Conservation (phyloP, 2,797 vertebrate genomes). For the Epinephelus coioides region DNA sequence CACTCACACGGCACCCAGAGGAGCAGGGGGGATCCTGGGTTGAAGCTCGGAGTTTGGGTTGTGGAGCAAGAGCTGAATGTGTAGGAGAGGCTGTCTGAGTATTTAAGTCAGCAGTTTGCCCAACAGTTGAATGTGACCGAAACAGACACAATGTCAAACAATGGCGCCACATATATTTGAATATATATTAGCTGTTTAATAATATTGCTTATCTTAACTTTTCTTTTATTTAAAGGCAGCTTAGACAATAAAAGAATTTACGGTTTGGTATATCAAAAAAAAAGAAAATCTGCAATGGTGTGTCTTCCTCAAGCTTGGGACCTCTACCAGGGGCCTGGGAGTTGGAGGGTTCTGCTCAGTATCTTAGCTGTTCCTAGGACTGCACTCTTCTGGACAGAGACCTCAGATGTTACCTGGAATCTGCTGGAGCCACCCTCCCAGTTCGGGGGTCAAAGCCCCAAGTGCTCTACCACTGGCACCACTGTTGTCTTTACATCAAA, state of each 20-base stretch:
- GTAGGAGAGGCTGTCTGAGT: constrained; percentile 4
- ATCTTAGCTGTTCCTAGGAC: too few relatives aligned
- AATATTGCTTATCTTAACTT: background rate
- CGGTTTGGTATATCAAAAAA: too few relatives aligned
- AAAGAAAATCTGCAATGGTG: too few relatives aligned
- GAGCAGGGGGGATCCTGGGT: constrained; percentile 48
- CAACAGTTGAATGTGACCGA: background rate
- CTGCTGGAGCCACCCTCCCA: too few relatives aligned
- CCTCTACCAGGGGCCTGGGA: too few relatives aligned
- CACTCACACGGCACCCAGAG: constrained; percentile 66
- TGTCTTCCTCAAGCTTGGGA: too few relatives aligned
- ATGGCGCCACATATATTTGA: background rate
- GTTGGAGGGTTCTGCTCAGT: too few relatives aligned
- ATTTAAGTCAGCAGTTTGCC: constrained; percentile 1
- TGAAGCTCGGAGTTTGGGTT: constrained; percentile 22
- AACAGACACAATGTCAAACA: constrained; percentile 7
- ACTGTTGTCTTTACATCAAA: too few relatives aligned
- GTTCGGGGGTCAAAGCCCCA: too few relatives aligned
- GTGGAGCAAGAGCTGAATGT: constrained; percentile 9
- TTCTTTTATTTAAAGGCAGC: background rate
- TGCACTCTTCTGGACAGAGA: too few relatives aligned
- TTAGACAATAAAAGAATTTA: background rate
- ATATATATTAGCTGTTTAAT: background rate
- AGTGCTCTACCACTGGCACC: too few relatives aligned
- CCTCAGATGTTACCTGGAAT: too few relatives aligned